Conservation (phyloP, 2,888 invertebrate species). For the Biston stratarius region DNA sequence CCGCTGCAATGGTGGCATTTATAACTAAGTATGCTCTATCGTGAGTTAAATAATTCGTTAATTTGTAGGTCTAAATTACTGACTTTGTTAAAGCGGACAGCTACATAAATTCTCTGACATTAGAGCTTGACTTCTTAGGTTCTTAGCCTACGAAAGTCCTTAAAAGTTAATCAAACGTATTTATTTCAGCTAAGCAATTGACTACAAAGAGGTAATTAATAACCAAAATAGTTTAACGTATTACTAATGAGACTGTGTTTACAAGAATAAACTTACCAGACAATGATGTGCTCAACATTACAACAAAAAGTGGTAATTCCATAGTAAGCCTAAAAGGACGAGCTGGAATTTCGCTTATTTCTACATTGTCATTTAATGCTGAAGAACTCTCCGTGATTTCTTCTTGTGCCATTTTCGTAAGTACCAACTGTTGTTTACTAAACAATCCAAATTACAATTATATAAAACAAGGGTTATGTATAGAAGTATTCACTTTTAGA, state of each 20-base stretch:
- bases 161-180: background rate
- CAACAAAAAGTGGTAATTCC: slow-evolving; percentile 77
- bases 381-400: slow-evolving; percentile 60
- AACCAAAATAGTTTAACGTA: slow-evolving; percentile 1
- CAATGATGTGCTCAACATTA: slow-evolving; percentile 69
- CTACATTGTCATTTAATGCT: slow-evolving; percentile 59
- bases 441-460: slow-evolving; percentile 10
- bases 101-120: too few species aligned
- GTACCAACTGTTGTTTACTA: slow-evolving; percentile 16
- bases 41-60: too few species aligned
- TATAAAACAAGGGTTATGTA: background rate
- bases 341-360: slow-evolving; percentile 61
- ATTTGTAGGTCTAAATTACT: too few species aligned
- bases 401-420: slow-evolving; percentile 64
- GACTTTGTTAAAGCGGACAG: too few species aligned
- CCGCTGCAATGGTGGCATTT: too few species aligned
- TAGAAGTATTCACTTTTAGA: background rate
- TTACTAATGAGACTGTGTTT: background rate
- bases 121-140: too few species aligned
- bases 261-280: slow-evolving; percentile 61
- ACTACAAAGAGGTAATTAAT: background rate
- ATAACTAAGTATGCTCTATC: too few species aligned
- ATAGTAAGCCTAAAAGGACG: slow-evolving; percentile 67
- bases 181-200: background rate
- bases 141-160: background rate